phyloP scores from a whole-genome alignment of 2,797 vertebrate species.

The Oreochromis mossambicus region DNA sequence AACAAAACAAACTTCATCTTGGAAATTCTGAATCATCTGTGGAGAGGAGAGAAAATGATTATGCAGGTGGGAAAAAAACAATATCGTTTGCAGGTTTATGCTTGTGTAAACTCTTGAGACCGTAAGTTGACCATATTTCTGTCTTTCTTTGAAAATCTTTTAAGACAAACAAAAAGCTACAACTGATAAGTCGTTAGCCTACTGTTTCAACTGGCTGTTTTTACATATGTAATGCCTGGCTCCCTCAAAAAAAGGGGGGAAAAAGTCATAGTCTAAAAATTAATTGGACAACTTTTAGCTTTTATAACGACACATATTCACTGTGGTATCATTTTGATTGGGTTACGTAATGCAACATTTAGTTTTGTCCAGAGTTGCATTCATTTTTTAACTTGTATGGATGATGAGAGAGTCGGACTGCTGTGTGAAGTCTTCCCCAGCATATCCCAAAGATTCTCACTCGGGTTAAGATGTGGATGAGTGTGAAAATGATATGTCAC shows the following conservation, averaged over 20 bases:
- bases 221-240: background rate
- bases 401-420: background rate
- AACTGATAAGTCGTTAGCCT: background rate
- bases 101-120: background rate
- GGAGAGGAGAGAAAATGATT: background rate
- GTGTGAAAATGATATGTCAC: background rate
- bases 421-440: background rate
- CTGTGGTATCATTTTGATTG: background rate
- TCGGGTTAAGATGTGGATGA: background rate
- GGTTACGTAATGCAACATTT: background rate
- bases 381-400: background rate
- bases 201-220: background rate
- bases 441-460: background rate
- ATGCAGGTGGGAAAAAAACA: background rate
- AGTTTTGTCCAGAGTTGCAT: background rate
- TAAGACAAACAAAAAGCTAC: background rate
- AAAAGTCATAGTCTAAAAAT: background rate
- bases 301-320: background rate
- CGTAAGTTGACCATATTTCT: background rate
- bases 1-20: conserved; percentile 95
- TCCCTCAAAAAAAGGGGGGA: accelerated
- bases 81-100: background rate
- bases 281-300: background rate
- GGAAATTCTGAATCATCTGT: conserved; percentile 99
- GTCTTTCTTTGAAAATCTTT: background rate